Evolutionary conservation across 2,888 invertebrate species (phyloP).

Genomic region (Heliothis peltigera): DNA sequence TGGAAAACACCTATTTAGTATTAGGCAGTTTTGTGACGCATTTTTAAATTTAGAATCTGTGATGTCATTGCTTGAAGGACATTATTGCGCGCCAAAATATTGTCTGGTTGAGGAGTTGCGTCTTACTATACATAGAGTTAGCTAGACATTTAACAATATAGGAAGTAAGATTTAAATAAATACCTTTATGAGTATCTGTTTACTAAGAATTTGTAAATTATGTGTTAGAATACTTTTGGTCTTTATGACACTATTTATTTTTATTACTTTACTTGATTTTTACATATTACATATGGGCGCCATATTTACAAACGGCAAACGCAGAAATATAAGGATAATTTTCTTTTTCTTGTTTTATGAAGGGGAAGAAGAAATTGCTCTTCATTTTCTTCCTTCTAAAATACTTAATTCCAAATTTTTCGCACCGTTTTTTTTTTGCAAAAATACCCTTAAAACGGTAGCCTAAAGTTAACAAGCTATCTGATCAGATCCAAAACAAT

Average conservation of each 20-base stretch:
- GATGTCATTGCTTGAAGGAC: conserved; percentile 52
- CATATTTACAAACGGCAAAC: too few relatives aligned
- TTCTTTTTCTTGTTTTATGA: background rate
- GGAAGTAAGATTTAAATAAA: too few relatives aligned
- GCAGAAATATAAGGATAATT: too few relatives aligned
- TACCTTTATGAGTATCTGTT: too few relatives aligned
- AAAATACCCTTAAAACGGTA: background rate
- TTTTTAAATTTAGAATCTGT: conserved; percentile 48
- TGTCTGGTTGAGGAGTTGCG: conserved; percentile 33
- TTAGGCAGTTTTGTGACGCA: conserved; percentile 34
- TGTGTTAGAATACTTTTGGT: too few relatives aligned
- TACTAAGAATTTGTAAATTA: too few relatives aligned
- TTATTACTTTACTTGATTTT: too few relatives aligned
- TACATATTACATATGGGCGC: too few relatives aligned
- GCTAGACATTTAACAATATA: background rate
- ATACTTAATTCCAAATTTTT: background rate
- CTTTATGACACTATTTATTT: too few relatives aligned
- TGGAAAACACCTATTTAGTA: conserved; percentile 29
- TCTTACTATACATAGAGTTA: conserved; percentile 33
- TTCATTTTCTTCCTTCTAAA: too few relatives aligned
- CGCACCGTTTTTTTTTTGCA: conserved; percentile 16
- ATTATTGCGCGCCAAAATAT: conserved; percentile 47
- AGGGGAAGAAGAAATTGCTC: too few relatives aligned
- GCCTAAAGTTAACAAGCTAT: background rate
- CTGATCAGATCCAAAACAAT: conserved; percentile 34